Base-by-base conservation (phyloP, 2,113 vertebrate species). In the Peromyscus californicus region DNA sequence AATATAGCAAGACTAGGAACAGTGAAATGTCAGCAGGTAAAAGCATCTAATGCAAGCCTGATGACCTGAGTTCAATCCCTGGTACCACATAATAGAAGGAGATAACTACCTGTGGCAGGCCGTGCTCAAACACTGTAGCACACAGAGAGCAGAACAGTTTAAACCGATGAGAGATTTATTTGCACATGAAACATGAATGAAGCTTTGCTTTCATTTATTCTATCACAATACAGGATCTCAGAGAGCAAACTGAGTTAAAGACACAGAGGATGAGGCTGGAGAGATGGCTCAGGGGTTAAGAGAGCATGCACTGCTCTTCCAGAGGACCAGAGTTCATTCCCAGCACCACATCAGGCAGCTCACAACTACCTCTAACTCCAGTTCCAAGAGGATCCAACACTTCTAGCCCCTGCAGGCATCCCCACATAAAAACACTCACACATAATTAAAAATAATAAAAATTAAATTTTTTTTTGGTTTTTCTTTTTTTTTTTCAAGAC, bases 201-300 rank as follows among this genome's bases (percentile, higher is more conserved):
- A 57, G 7, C 59, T 99, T 99, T 98, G 99, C 99, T 88, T 99
- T 99, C 98, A 99, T 99, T 98, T 99, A 99, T 98, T 99, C 99
- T 97, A 99, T 99, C 98, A 99, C 99, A 98, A 99, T 99, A 98
- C 99, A 99, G 97, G 99, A 99, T 95, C 98, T 99, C 97, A 98
- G 99, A 98, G 99, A 99, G 98, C 99, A 99, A 96, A 99, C 99
- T 98, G 98, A 98, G 99, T 99, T 98, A 99, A 99, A 98, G 99
- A 99, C 97, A 99, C 99, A 98, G 99, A 99, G 78, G 48, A 33
- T 19, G 45, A 26, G 42, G 45, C 45, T 29, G 45, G 45, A 78
- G 74, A 79, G 45, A 51, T 51, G 29, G 76, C 76, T 7, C 45
- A 33, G 45, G 42, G 13, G 75, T 31, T 78, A 78, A 13, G 2